phyloP scores from a whole-genome alignment of 2,797 vertebrate species.

The Sebastes kiyomatsui region DNA sequence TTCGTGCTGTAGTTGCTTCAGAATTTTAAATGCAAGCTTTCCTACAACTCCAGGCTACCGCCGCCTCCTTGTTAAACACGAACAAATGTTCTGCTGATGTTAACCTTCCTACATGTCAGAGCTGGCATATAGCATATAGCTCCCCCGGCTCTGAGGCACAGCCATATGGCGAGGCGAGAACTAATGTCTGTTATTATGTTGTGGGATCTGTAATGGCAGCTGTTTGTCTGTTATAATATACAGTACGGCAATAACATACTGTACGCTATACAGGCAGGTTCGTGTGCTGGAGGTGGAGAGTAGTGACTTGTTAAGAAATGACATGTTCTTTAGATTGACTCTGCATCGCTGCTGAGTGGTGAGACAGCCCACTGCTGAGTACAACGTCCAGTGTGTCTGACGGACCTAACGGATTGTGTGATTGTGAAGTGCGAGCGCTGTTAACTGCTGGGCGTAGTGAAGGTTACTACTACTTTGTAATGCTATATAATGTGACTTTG shows the following conservation, averaged over 20 bases:
- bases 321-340: slow-evolving; percentile 2
- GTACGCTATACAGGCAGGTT: neutral
- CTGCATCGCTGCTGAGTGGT: slow-evolving; percentile 3
- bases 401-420: neutral
- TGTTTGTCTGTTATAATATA: slow-evolving; percentile 21
- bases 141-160: slow-evolving; percentile 31
- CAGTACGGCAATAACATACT: neutral
- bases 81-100: slow-evolving; percentile 49
- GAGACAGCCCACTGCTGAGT: neutral
- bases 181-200: slow-evolving; percentile 45
- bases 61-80: slow-evolving; percentile 15
- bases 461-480: neutral
- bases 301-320: slow-evolving; percentile 3
- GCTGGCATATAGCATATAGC: slow-evolving; percentile 17
- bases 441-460: neutral
- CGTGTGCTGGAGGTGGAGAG: slow-evolving; percentile 13
- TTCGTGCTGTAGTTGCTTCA: neutral
- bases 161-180: slow-evolving; percentile 45
- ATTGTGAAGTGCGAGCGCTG: neutral
- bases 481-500: neutral
- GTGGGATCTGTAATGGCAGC: slow-evolving; percentile 8
- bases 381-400: neutral
- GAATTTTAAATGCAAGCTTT: neutral
- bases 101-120: slow-evolving; percentile 47
- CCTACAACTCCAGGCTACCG: neutral